Percentiles rank a stretch among this genome's conserved stretches.
phyloP scores from a whole-genome alignment of 2,113 vertebrate species.

The Bambusicola thoracicus region DNA sequence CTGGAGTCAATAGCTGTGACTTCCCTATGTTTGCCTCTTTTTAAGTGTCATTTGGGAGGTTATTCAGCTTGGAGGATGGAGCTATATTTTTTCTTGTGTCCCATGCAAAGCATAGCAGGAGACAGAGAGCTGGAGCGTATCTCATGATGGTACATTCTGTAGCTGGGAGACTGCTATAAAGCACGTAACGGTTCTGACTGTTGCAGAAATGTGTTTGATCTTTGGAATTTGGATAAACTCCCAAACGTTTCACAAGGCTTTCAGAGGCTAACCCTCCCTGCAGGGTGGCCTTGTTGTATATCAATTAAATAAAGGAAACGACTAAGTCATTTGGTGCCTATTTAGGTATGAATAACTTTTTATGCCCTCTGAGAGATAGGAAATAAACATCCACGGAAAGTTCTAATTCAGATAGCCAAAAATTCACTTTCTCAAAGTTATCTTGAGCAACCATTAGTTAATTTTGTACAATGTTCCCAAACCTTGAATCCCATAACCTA shows the following conservation, averaged over 20 bases:
- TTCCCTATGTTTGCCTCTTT: not conserved
- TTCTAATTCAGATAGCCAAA: not conserved
- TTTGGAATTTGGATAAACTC: not conserved
- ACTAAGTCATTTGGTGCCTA: not conserved
- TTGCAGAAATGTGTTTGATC: not conserved
- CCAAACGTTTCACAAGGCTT: not conserved
- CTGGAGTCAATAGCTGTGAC: not conserved
- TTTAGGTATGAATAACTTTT: not conserved
- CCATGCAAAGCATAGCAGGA: not conserved
- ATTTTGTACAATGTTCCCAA: not conserved
- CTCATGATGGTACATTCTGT: not conserved
- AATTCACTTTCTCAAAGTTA: not conserved
- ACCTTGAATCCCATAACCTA: not conserved
- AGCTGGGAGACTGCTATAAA: not conserved
- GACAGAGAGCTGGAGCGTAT: not conserved
- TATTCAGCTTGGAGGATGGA: not conserved
- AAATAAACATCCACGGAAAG: no score
- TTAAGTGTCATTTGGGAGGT: not conserved
- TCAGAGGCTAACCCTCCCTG: not conserved
- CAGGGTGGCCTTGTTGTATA: not conserved
- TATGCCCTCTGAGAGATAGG: not conserved
- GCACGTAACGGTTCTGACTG: not conserved
- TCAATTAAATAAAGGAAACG: not conserved
- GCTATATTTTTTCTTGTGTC: not conserved
- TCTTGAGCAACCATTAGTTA: not conserved